Base-by-base conservation (phyloP, 30 jellyfish, hydroid and myxozoan genomes). In the Pelagia noctiluca region DNA sequence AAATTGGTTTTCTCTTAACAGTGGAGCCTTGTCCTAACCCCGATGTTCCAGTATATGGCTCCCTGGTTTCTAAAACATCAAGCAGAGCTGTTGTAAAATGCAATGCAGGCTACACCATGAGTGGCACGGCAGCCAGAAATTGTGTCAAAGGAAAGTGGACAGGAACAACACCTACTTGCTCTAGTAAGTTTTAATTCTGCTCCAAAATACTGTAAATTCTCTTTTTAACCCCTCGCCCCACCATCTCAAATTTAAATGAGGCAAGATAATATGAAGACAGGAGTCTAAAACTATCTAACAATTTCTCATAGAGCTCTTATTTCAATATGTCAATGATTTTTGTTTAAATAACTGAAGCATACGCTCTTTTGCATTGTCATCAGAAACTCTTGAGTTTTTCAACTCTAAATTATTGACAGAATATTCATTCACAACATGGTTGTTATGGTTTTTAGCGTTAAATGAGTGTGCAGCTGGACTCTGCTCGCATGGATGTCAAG, bases 401-500 rank as follows among this genome's bases (percentile, higher is more conserved):
- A n/a, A n/a, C n/a, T n/a, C n/a, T n/a, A n/a, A n/a, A n/a, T n/a
- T n/a, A n/a, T n/a, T n/a, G n/a, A n/a, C n/a, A n/a, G n/a, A n/a
- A n/a, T n/a, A n/a, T n/a, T n/a, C n/a, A n/a, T n/a, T n/a, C n/a
- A n/a, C n/a, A n/a, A n/a, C n/a, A n/a, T n/a, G n/a, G n/a, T n/a
- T n/a, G n/a, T 8, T 52, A 23, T 34, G 0, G 71, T 47, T 54
- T 82, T 2, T 49, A 93, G 98, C 93, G 53, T 38, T 60, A 33
- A 82, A 93, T 62, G 97, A 93, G 38, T 93, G 98, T 66, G 67
- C 79, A 22, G 62, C 76, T 5, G 34, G 79, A 16, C 57, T 60
- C 21, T 93, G 98, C 68, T 67, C 80, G n/a, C 96, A 87, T 80
- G 92, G 95, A 22, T 94, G 99, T 73, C 89, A 85, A 66, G 94